Evolutionary conservation across 1,140 invertebrate species (phyloP), one percentile per base, ranked within the genome.

Genomic region (Leptinotarsa defecta): DNA sequence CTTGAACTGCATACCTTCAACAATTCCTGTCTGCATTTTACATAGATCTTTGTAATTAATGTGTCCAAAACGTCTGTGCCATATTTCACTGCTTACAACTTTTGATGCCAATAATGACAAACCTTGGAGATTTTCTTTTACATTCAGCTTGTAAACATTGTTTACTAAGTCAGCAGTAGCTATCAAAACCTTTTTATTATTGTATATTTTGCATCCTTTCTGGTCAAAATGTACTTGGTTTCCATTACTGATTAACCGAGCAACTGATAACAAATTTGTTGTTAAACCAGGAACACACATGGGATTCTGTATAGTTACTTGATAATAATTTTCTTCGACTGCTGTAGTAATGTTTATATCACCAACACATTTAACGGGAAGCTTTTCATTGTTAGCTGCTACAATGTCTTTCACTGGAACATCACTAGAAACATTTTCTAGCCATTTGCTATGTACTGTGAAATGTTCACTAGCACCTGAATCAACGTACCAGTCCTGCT

Each of bases 401-500:
- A 8, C 34, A 34, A 34, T 34, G 34, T 34, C 8, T 34, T 34
- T 34, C 8, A 34, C 34, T 34, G 5, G 34, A 34, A 34, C 34
- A 34, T 34, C 34, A 34, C 34, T 8, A 8, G 34, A 34, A 34
- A 34, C 34, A 8, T 34, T 34, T 34, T 34, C 13, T n/a, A 52
- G 49, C 76, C 77, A 81, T 5, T 81, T 52, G 67, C 75, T 74
- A 19, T 78, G 78, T 15, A 75, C 11, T 49, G 81, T 81, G 34
- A 84, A 61, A 74, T 84, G 82, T 2, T n/a, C 52, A 57, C 81
- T 80, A n/a, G 81, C 79, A 19, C 82, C 79, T 6, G 70, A 72
- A 75, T 84, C 82, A 13, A 83, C 48, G 62, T 82, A 83, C 78
- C 75, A 83, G 52, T 82, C 79, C 13, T 52, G 19, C 64, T 71